Evolutionary conservation across 2,113 vertebrate genomes (phyloP), one percentile per base, ranked within the genome.

Genomic region (Catharus minimus): DNA sequence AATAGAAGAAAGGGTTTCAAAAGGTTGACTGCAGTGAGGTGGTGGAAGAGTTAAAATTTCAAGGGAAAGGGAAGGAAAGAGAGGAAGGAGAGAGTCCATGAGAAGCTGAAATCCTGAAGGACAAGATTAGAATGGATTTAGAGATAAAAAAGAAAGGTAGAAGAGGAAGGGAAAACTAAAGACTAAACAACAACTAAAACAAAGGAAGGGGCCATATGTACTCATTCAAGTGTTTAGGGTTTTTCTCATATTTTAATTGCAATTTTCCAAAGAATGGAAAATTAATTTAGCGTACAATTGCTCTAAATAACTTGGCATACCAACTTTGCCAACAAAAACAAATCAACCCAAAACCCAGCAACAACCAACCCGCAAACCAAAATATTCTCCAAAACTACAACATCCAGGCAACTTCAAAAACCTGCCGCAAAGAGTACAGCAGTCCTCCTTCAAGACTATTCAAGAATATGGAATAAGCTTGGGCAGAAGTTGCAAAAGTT

Each of bases 61-160:
- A 69, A 41, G 32, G 64, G 17, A 73, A 86, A 64, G 17, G 14
- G 11, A 60, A 10, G 46, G 5, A 32, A 60, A 82, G 33, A 78
- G 47, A 94, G 20, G 60, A 14, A 72, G 27, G 11, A 71, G 10
- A 89, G 72, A 90, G 67, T 60, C 55, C 46, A 61, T 14, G n/a
- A 66, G 84, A 65, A 76, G 32, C 10, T 84, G 62, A 55, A 89
- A 91, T 86, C 61, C 76, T 86, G 38, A 26, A 83, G 36, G 43
- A 82, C 11, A 38, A 79, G 11, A 84, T 13, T 86, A 56, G 93
- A 95, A 94, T 52, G 36, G 30, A 79, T 76, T 95, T 66, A 86
- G 82, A 71, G 46, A 71, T 72, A 49, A 91, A 92, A 90, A 86
- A 49, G 23, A 43, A 89, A 79, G 33, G 26, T 58, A 86, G 71